Base-by-base conservation (phyloP, 2,797 vertebrate species). In the Choloepus didactylus region DNA sequence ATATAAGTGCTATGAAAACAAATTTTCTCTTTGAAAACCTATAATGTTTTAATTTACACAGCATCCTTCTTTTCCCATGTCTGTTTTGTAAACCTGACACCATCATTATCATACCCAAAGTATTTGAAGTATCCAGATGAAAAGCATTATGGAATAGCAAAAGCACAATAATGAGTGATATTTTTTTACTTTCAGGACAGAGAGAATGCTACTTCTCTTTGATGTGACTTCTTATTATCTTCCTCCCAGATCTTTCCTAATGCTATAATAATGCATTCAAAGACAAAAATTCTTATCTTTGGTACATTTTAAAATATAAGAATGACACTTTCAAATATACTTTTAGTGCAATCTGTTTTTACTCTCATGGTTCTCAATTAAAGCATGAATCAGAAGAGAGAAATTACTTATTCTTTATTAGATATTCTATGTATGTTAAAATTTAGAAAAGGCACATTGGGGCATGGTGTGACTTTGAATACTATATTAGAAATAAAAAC, bases 41-140 rank as follows among this genome's bases (percentile, higher is more conserved):
- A 2, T 5, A 51, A 1, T n/a, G 7, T 89, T 94, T 95, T 81
- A 18, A 87, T 7, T 29, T 67, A 35, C 29, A 70, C 9, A 72
- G 15, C 5, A 75, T 18, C 2, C 8, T 87, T 87, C 60, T 80
- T 73, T 25, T 46, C n/a, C 8, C 5, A 54, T 54, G 6, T 64
- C 19, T 59, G 25, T 85, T 41, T 60, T 64, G 38, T 85, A 73
- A 89, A 95, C 12, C 6, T 85, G 25, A 70, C 35, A 31, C 23
- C 23, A 49, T 79, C 44, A 81, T 87, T 95, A 89, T 90, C 19
- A 83, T 25, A 87, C 46, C 31, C n/a, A 31, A 60, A 87, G 1
- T 21, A 85, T 76, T 92, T 87, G 5, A 96, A 72, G 67, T 96
- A 81, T 92, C 60, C 56, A 79, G 21, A 90, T 77, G 23, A 94